Conservation (phyloP, 64 coral and sea anemone species). For the Porites australiensis region DNA sequence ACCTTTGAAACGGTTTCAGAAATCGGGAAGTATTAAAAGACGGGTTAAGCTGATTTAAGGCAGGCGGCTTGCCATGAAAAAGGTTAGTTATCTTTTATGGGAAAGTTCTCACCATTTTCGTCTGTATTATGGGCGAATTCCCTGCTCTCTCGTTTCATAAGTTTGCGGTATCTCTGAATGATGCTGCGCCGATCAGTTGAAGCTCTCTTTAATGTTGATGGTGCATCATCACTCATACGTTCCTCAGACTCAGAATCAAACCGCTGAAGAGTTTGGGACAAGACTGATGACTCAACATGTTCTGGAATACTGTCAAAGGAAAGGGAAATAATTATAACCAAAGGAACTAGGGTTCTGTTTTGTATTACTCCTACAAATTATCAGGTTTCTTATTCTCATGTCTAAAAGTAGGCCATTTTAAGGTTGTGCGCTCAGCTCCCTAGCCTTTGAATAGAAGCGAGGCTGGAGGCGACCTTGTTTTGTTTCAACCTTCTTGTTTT, state of each 20-base stretch:
- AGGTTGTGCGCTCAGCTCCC: no score
- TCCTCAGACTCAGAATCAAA: conserved; percentile 74
- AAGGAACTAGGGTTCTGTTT: no score
- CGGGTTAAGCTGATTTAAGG: no score
- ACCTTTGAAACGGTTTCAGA: no score
- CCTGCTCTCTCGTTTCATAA: conserved; percentile 73
- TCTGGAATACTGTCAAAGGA: conserved; percentile 72
- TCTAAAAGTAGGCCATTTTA: no score
- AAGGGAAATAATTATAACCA: neutral
- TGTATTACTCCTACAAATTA: no score
- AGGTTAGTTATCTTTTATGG: neutral
- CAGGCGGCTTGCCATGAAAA: neutral
- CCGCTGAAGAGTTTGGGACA: conserved; percentile 45
- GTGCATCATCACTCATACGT: conserved; percentile 72
- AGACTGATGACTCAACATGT: conserved; percentile 63
- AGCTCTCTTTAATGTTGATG: conserved; percentile 57
- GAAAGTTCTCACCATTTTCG: conserved; percentile 59
- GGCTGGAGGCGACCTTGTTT: no score
- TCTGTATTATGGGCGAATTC: conserved; percentile 54
- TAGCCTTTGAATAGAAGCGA: no score
- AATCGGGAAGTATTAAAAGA: no score
- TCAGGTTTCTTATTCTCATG: no score
- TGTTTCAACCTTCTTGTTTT: no score
- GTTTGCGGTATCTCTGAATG: conserved; percentile 87
- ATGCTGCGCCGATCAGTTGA: conserved; percentile 65